Base-by-base conservation (phyloP, 2,113 vertebrate genomes). In the Paradisaea rubra region DNA sequence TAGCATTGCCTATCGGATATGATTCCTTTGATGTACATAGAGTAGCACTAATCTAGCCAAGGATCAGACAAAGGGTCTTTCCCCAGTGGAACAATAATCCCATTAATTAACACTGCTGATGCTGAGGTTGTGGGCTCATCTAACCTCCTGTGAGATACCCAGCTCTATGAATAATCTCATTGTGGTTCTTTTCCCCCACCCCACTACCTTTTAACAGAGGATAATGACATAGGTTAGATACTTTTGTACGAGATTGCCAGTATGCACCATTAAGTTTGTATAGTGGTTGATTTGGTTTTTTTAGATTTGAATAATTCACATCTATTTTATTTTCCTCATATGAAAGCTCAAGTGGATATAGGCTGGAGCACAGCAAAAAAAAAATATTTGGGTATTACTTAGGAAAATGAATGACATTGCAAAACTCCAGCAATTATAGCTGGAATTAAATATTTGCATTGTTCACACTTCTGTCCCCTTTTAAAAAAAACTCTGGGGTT, bases 401-500 rank as follows among this genome's bases (percentile, higher is more conserved):
- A 31, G 27, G 60, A 88, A 96, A 95, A 95, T 54, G 7, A 93
- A 89, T 57, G 57, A 76, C 44, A 28, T 18, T 93, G 89, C 64
- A 95, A 96, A 97, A 85, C 27, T 94, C 65, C 83, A 72, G 28
- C 47, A 93, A 86, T 96, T 86, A 80, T 47, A 86, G 79, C 28
- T 83, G 87, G 86, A 95, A 96, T 54, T 15, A 93, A 96, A 90
- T 93, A 76, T 60, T 81, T 80, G 86, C 3, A 19, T 17, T 90
- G 64, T 59, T 20, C 60, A 73, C 30, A 35, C 39, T 88, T 88
- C 56, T 68, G 7, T 56, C 49, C 3, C 18, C n/a, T 72, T 69
- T 72, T 15, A 60, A n/a, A 53, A 83, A 83, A 89, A 80, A 5
- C 0, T 4, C 27, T 39, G 20, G 5, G 8, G 42, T 50, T 68